Percentiles rank a stretch among this genome's conserved stretches.
These are phyloP conservation scores for Dione juno DNA, from an alignment of 2,888 invertebrate genomes.

Conservation along the genomic window DNA sequence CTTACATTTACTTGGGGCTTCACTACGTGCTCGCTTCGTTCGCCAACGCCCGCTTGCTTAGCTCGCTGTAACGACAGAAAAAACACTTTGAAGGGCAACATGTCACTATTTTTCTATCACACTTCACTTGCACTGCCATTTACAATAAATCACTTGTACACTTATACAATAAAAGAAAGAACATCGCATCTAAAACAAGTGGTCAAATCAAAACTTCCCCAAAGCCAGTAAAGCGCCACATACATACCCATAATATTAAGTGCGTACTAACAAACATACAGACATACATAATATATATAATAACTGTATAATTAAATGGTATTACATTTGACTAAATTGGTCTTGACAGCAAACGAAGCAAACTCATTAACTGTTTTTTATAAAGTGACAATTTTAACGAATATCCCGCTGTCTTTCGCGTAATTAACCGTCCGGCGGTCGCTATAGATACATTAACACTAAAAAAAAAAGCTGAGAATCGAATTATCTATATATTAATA, in stretches of 20 bases:
- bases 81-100: no score
- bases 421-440: conserved; percentile 14
- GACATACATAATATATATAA: background rate
- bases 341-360: conserved; percentile 10
- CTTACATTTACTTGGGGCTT: no score
- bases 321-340: conserved; percentile 15
- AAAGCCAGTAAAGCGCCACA: background rate
- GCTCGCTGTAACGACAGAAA: no score
- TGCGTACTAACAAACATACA: no score
- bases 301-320: conserved; percentile 15
- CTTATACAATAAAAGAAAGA: no score
- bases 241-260: background rate
- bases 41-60: no score
- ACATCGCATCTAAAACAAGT: background rate
- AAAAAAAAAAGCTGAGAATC: background rate
- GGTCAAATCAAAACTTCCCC: background rate
- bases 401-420: conserved; percentile 13
- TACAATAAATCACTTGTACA: background rate
- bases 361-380: conserved; percentile 18
- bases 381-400: conserved; percentile 24
- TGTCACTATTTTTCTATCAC: no score
- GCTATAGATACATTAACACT: conserved; percentile 2
- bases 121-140: no score
- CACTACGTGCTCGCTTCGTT: no score
- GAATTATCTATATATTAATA: no score